Conservation (phyloP, 2,888 invertebrate species). For the Eupithecia pulchellata region DNA sequence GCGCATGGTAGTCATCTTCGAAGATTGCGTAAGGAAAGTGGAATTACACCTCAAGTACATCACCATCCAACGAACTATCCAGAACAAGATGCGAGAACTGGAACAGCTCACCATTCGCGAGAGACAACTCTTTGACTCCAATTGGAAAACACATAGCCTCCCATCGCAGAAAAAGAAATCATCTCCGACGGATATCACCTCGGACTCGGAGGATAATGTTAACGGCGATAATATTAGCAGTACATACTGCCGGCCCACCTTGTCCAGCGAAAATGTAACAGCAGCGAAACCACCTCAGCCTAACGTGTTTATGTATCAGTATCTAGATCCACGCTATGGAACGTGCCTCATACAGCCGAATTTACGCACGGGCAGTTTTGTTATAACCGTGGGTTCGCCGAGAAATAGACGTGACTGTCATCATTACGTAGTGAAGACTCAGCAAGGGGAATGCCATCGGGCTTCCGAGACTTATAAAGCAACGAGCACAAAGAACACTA, state of each 20-base stretch:
- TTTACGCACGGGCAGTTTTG: slow-evolving; percentile 88
- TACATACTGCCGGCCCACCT: slow-evolving; percentile 90
- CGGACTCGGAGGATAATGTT: slow-evolving; percentile 75
- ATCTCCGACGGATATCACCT: slow-evolving; percentile 79
- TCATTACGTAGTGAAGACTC: slow-evolving; percentile 87
- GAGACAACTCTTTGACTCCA: slow-evolving; percentile 92
- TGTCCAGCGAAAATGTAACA: slow-evolving; percentile 92
- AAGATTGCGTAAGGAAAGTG: slow-evolving; percentile 97
- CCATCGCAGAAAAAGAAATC: slow-evolving; percentile 93
- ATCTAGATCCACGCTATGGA: slow-evolving; percentile 89
- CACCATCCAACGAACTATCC: slow-evolving; percentile 93
- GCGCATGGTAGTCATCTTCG: slow-evolving; percentile 98
- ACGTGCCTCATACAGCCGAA: slow-evolving; percentile 89
- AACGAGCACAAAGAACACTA: slow-evolving; percentile 67
- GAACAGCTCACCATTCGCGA: slow-evolving; percentile 93
- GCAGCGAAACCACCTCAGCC: slow-evolving; percentile 74
- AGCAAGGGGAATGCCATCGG: slow-evolving; percentile 66
- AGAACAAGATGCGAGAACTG: slow-evolving; percentile 93
- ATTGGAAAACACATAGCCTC: slow-evolving; percentile 95
- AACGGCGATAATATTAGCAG: slow-evolving; percentile 81
- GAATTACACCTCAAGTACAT: slow-evolving; percentile 97
- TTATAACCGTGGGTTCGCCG: slow-evolving; percentile 89
- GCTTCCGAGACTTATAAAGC: slow-evolving; percentile 68
- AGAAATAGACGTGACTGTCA: slow-evolving; percentile 88
- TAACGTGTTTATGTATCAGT: slow-evolving; percentile 87